These are phyloP conservation scores for Sebastolobus alascanus DNA, from an alignment of 2,797 vertebrate species.

Conservation along the genomic window DNA sequence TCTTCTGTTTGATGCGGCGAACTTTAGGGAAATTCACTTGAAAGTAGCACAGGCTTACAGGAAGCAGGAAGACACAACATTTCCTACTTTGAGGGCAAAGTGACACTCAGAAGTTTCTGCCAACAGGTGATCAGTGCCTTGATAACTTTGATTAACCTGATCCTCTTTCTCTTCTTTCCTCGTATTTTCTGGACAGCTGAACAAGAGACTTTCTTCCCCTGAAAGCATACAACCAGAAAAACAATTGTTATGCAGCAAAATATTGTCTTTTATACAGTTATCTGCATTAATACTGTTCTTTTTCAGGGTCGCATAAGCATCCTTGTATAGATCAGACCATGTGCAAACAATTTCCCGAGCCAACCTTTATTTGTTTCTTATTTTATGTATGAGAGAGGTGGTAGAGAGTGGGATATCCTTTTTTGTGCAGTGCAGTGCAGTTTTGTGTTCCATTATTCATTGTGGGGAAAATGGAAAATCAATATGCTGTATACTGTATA, in stretches of 20 bases:
- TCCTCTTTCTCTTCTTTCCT: conserved; percentile 75
- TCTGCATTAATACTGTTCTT: background rate
- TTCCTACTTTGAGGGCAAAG: conserved; percentile 46
- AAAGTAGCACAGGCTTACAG: conserved; percentile 6
- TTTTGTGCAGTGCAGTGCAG: background rate
- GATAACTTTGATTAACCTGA: conserved; percentile 68
- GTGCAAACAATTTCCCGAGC: background rate
- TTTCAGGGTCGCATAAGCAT: background rate
- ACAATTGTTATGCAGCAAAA: conserved; percentile 5
- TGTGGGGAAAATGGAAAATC: background rate
- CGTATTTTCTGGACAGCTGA: conserved; percentile 61
- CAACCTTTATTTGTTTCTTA: background rate
- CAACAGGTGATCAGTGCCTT: conserved; percentile 79
- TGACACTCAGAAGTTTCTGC: conserved; percentile 82
- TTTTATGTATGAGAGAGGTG: background rate
- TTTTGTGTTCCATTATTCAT: background rate
- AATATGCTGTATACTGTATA: no score
- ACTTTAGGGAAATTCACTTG: conserved; percentile 18
- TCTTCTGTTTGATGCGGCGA: conserved; percentile 20
- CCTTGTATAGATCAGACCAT: background rate
- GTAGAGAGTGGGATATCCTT: background rate
- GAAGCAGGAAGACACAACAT: background rate
- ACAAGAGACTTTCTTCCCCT: conserved; percentile 74
- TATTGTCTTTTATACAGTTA: background rate
- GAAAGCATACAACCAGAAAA: conserved; percentile 44